phyloP scores from a whole-genome alignment of 2,797 vertebrate genomes.

The Sebastolobus alascanus region DNA sequence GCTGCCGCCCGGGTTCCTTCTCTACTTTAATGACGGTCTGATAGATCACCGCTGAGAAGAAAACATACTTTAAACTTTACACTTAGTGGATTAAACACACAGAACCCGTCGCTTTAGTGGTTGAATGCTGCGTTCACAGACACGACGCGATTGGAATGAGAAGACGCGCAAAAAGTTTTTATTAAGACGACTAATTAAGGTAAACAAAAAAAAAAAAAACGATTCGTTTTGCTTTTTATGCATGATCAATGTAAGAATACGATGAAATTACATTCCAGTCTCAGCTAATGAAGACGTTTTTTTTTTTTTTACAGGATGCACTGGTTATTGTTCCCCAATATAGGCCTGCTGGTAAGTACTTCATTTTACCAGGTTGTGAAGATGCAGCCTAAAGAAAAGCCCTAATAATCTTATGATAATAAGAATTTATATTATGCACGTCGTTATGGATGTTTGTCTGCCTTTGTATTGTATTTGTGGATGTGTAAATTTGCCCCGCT shows the following conservation, averaged over 20 bases:
- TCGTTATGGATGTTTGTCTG: not conserved
- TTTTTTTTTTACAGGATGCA: conserved; percentile 76
- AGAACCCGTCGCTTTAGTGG: not conserved
- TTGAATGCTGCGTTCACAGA: conserved; percentile 53
- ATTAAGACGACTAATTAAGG: conserved; percentile 47
- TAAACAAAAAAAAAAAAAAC: conserved; percentile 28
- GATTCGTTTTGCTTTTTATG: not conserved
- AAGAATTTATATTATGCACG: too few relatives aligned
- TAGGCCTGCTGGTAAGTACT: conserved; percentile 74
- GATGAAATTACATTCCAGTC: not conserved
- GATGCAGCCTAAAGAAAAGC: not conserved
- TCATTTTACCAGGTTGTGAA: too few relatives aligned
- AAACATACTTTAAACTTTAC: not conserved
- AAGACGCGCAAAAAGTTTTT: conserved; percentile 45
- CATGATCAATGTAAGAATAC: not conserved
- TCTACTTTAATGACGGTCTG: conserved; percentile 7
- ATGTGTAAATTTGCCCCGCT: not conserved
- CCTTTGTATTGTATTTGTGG: not conserved
- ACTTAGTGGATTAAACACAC: too few relatives aligned
- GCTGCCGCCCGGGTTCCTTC: conserved; percentile 15
- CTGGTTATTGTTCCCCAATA: conserved; percentile 51
- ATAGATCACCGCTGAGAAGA: not conserved
- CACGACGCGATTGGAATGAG: conserved; percentile 58
- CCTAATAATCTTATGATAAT: not conserved
- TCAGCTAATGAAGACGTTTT: not conserved